Evolutionary conservation across 2,888 invertebrate genomes (phyloP), one percentile per base, ranked within the genome.

Genomic region (Lycia hirtaria): DNA sequence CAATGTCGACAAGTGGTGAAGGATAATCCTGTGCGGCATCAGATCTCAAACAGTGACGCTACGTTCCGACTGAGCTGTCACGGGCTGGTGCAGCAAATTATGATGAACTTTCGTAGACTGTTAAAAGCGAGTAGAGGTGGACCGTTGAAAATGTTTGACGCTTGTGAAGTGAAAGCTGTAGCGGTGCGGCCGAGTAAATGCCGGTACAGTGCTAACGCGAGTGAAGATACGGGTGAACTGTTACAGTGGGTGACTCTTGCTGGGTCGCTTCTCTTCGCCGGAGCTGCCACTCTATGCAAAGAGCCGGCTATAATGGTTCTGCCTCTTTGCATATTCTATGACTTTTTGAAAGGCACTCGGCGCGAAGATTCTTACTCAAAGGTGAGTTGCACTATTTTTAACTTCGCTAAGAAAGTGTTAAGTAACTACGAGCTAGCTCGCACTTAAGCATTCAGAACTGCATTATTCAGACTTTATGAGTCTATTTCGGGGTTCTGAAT

Each of bases 231-330:
- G 56, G 76, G 88, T 81, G 92, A 88, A 79, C 80, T 87, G 68
- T 73, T 87, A 76, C 88, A 87, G 80, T 91, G 91, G 92, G 71
- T 93, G 68, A 95, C 94, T 69, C 88, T 97, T 72, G 89, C 93
- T 51, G 87, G 93, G 63, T 93, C 94, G 62, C 84, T 95, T 69
- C 67, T 94, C 81, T 86, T 96, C 64, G 95, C 97, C 30, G 92
- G 95, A 38, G 95, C 96, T 40, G 97, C 97, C 65, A 96, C 98
- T 90, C 93, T 99, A 70, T 97, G 97, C 92, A 99, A 98, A 92
- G 99, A 99, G 90, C 98, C 98, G 48, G 98, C 98, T 50, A 95
- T 98, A 77, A 98, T 98, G 67, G 97, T 98, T 61, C 92, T 99
- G 74, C 95, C 96, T 55, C 95, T 98, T 64, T 98, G 98, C 90